Conservation (phyloP, 2,888 invertebrate genomes). For the Meteorus cinctellus region DNA sequence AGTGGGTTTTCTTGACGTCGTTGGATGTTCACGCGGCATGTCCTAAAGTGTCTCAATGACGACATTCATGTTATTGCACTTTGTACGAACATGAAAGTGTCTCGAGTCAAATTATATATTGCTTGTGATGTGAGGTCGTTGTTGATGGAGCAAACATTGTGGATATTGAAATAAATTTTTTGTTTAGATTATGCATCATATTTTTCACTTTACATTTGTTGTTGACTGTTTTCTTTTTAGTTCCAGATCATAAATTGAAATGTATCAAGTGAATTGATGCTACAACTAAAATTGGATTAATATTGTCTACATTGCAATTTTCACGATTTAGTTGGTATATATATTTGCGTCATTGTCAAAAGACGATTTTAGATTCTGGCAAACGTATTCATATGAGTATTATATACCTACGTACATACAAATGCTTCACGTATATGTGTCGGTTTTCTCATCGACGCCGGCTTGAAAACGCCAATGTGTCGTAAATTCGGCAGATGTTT, state of each 20-base stretch:
- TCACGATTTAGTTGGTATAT: slow-evolving; percentile 61
- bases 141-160: background rate
- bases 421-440: background rate
- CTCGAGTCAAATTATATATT: slow-evolving; percentile 8
- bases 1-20: background rate
- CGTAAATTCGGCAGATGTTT: slow-evolving; percentile 50
- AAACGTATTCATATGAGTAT: slow-evolving; percentile 55
- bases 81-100: slow-evolving; percentile 18
- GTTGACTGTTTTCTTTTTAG: background rate
- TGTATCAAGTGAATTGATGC: background rate
- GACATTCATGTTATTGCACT: slow-evolving; percentile 14
- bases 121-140: background rate
- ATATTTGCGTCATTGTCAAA: slow-evolving; percentile 68
- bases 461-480: slow-evolving; percentile 44
- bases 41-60: slow-evolving; percentile 8
- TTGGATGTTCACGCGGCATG: background rate
- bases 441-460: slow-evolving; percentile 34
- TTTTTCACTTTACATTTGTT: background rate
- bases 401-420: background rate
- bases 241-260: background rate
- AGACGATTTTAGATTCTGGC: slow-evolving; percentile 71
- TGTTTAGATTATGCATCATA: background rate
- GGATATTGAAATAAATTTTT: background rate
- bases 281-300: background rate
- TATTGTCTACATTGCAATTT: slow-evolving; percentile 15